Evolutionary conservation across 1,140 invertebrate species (phyloP).

Genomic region (Aculops lycopersici): DNA sequence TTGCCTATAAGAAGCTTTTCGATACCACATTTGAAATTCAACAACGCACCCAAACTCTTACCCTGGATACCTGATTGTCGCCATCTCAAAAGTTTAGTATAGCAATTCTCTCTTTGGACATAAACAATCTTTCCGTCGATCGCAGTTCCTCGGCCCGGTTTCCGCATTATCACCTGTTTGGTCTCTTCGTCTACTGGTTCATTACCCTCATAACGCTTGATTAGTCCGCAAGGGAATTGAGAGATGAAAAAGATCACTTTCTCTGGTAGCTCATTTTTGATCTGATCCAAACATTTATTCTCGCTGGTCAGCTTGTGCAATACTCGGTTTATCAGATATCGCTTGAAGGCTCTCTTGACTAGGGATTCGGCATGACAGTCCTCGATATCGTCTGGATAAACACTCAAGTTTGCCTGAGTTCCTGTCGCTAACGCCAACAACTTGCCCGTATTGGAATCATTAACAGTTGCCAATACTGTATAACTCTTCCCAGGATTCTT

Average conservation of each 20-base stretch:
- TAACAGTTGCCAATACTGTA: neutral
- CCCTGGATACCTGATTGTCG: slow-evolving; percentile 3
- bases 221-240: slow-evolving; percentile 4
- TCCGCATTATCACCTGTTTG: slow-evolving; percentile 2
- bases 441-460: neutral
- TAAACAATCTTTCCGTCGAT: neutral
- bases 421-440: slow-evolving; percentile 5
- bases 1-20: slow-evolving; percentile 5
- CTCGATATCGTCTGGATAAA: slow-evolving; percentile 4
- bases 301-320: neutral
- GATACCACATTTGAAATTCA: neutral
- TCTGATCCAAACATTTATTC: neutral
- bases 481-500: neutral
- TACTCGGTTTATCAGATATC: slow-evolving; percentile 2
- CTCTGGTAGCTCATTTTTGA: neutral
- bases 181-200: neutral
- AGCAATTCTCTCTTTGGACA: slow-evolving; percentile 1
- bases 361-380: slow-evolving; percentile 7
- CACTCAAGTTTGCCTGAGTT: slow-evolving; percentile 2
- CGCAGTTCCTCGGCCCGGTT: slow-evolving; percentile 3
- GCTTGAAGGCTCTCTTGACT: slow-evolving; percentile 6
- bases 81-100: slow-evolving; percentile 5
- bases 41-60: neutral
- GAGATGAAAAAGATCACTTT: slow-evolving; percentile 2
- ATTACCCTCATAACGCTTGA: slow-evolving; percentile 4